Evolutionary conservation across 2,113 vertebrate genomes (phyloP).

Genomic region (Deroptyus accipitrinus): DNA sequence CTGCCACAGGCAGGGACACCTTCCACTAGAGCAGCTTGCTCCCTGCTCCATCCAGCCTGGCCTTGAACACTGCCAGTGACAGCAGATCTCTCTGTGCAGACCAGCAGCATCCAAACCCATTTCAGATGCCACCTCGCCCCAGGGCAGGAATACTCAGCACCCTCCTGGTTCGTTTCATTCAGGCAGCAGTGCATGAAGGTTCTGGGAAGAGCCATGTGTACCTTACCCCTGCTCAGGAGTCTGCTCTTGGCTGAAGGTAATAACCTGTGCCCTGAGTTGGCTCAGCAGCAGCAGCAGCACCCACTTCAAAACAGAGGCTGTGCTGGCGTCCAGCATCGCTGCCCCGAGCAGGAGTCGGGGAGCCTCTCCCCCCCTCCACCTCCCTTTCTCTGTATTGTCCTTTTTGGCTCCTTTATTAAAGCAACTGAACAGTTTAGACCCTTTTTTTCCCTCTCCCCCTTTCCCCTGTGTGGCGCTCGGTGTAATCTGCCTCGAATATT

Average conservation of each 20-base stretch:
- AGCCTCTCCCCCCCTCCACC: background rate
- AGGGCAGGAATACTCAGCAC: background rate
- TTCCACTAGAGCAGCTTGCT: background rate
- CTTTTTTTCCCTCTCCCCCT: background rate
- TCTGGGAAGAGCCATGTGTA: background rate
- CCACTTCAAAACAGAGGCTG: background rate
- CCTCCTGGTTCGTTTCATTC: fast-evolving
- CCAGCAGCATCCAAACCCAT: background rate
- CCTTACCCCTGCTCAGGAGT: background rate
- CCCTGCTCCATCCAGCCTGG: background rate
- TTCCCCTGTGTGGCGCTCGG: background rate
- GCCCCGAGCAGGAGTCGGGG: background rate
- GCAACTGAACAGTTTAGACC: slow-evolving; percentile 34
- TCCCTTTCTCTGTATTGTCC: background rate
- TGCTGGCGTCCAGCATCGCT: background rate
- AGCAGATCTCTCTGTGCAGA: fast-evolving
- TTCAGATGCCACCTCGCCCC: background rate
- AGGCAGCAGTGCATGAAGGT: background rate
- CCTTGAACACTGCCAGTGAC: background rate
- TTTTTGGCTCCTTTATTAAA: slow-evolving; percentile 43
- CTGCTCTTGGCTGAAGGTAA: background rate
- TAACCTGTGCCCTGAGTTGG: background rate
- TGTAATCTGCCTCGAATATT: slow-evolving; percentile 50
- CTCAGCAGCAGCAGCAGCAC: background rate
- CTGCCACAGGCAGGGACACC: too few relatives aligned